phyloP scores from a whole-genome alignment of 2,797 vertebrate genomes.

The Paguma larvata region DNA sequence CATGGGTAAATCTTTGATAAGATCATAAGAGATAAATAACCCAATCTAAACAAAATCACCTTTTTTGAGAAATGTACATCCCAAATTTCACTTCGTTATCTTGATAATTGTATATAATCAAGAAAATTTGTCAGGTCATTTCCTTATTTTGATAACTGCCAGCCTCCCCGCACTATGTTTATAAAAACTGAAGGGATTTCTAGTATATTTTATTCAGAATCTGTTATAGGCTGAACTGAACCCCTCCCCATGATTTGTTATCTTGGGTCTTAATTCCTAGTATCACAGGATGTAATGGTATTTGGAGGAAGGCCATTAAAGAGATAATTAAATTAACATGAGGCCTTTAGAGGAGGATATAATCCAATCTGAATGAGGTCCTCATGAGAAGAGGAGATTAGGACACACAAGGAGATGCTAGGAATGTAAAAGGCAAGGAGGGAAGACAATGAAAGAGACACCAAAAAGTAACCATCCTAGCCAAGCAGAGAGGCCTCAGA shows the following conservation, averaged over 20 bases:
- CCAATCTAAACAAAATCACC: background rate
- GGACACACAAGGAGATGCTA: background rate
- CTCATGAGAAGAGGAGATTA: background rate
- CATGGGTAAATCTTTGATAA: background rate
- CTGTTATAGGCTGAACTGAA: background rate
- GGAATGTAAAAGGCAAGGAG: background rate
- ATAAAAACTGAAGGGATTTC: background rate
- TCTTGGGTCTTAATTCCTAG: background rate
- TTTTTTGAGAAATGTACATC: background rate
- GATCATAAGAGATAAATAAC: background rate
- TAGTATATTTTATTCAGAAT: background rate
- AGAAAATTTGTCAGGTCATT: background rate
- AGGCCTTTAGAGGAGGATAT: accelerated
- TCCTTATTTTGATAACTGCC: background rate
- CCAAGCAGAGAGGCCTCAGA: background rate
- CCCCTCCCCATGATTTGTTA: background rate
- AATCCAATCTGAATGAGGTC: background rate
- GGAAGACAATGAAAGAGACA: background rate
- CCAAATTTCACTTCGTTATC: background rate
- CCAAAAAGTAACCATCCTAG: background rate
- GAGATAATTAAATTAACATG: background rate
- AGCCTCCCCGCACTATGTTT: background rate
- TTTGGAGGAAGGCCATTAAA: background rate
- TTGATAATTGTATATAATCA: background rate
- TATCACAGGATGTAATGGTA: background rate